Evolutionary conservation across 2,113 vertebrate genomes (phyloP).

Genomic region (Podarcis muralis): DNA sequence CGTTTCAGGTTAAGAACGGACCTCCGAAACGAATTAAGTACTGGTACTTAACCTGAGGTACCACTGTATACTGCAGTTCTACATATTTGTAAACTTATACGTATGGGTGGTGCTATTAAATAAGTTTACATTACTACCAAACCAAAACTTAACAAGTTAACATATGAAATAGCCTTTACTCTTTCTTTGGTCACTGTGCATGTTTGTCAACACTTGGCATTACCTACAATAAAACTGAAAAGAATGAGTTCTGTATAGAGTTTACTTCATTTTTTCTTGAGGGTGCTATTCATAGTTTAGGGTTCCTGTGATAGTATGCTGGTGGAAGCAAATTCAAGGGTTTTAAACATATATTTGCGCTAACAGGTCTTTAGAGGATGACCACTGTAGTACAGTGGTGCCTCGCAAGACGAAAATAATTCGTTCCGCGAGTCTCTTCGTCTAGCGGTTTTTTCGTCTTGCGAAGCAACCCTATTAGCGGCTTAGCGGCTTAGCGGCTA

Average conservation of each 20-base stretch:
- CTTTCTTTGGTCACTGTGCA: neutral
- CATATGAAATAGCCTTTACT: neutral
- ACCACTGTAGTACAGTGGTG: neutral
- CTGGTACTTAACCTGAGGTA: too few species aligned
- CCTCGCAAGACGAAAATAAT: too few species aligned
- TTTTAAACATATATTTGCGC: too few species aligned
- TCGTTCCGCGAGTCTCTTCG: too few species aligned
- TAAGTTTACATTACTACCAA: neutral
- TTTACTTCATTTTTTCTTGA: neutral
- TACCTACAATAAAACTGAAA: neutral
- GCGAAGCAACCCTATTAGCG: too few species aligned
- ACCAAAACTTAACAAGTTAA: neutral
- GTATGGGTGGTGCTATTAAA: neutral
- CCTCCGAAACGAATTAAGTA: too few species aligned
- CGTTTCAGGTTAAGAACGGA: too few species aligned
- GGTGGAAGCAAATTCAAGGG: constrained; percentile 28
- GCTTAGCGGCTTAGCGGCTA: too few species aligned
- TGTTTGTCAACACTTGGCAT: neutral
- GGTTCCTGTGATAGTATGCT: constrained; percentile 19
- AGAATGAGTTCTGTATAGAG: neutral
- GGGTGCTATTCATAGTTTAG: neutral
- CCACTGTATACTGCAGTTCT: neutral
- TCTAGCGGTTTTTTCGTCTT: too few species aligned
- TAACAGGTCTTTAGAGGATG: neutral
- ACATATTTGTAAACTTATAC: neutral